Base-by-base conservation (phyloP, 2,888 invertebrate genomes). In the Spodoptera picta region DNA sequence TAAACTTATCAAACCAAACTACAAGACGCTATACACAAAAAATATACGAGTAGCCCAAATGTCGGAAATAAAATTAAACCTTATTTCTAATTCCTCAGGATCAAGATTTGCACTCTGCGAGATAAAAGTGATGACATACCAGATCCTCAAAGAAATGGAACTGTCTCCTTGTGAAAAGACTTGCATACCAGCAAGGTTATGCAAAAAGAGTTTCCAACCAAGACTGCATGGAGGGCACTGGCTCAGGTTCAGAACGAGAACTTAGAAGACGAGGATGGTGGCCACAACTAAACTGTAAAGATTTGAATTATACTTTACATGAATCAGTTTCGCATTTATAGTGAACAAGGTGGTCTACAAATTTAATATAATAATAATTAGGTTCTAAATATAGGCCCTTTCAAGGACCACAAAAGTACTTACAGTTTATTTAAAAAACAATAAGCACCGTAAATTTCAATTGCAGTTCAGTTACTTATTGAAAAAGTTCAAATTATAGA, bases 81-180 rank as follows among this genome's bases (percentile, higher is more conserved):
- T 9, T 1, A 36, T 11, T 11, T 1, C 11, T 11, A 10, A 6
- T 27, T 47, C 36, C 10, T 14, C 67, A 75, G 78, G 85, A 0
- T 90, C 90, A 11, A 78, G 91, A 23, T 92, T 92, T 71, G 91
- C 92, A 1, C 82, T 92, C 3, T 89, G 88, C 52, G 91, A 92
- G 65, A 65, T 90, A 10, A 92, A 92, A 60, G 85, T 90, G 36
- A 82, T 91, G 83, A 50, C 83, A 0, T 91, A 89, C 69, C 87
- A 89, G 58, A 75, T 92, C 2, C 66, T 92, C 11, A 79, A 80
- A 44, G 78, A 86, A 41, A 69, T 90, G 56, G 84, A 85, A 58
- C 45, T 92, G 7, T 77, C 79, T 10, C 87, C 89, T 1, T 81
- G 82, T 10, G 80, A 82, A 41, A 87, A 74, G 77, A 91, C 90